phyloP scores from a whole-genome alignment of 2,888 invertebrate species.

The Agrochola lota region DNA sequence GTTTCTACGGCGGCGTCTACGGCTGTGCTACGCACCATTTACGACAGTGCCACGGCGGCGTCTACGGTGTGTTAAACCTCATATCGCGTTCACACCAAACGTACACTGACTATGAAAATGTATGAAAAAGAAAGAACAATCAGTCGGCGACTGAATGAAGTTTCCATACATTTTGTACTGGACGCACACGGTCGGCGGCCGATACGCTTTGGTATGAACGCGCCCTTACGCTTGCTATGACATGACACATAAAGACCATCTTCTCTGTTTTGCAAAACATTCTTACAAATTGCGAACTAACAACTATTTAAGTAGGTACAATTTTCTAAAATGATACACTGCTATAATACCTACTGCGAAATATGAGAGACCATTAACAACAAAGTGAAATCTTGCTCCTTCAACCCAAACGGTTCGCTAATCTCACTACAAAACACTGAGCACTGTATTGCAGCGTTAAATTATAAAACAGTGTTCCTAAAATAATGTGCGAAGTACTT shows the following conservation, averaged over 20 bases:
- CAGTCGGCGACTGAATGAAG: neutral
- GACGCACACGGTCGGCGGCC: neutral
- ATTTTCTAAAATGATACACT: conserved; percentile 18
- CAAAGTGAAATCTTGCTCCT: conserved; percentile 21
- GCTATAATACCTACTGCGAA: neutral
- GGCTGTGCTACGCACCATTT: neutral
- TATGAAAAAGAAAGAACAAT: neutral
- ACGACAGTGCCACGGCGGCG: neutral
- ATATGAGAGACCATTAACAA: conserved; percentile 32
- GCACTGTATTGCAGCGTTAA: conserved; percentile 1
- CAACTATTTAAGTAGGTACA: conserved; percentile 16
- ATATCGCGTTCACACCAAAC: neutral
- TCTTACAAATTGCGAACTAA: conserved; percentile 23
- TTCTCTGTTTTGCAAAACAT: neutral
- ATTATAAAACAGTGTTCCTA: conserved; percentile 9
- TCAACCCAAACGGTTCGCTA: conserved; percentile 28
- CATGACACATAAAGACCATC: neutral
- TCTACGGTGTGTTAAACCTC: no score
- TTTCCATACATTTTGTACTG: neutral
- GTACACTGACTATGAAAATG: neutral
- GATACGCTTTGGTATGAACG: neutral
- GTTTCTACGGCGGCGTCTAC: neutral
- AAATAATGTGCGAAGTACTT: conserved; percentile 22
- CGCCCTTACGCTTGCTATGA: neutral
- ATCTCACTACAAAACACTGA: conserved; percentile 20